Conservation (phyloP, 2,113 vertebrate species). For the Gambusia holbrooki region DNA sequence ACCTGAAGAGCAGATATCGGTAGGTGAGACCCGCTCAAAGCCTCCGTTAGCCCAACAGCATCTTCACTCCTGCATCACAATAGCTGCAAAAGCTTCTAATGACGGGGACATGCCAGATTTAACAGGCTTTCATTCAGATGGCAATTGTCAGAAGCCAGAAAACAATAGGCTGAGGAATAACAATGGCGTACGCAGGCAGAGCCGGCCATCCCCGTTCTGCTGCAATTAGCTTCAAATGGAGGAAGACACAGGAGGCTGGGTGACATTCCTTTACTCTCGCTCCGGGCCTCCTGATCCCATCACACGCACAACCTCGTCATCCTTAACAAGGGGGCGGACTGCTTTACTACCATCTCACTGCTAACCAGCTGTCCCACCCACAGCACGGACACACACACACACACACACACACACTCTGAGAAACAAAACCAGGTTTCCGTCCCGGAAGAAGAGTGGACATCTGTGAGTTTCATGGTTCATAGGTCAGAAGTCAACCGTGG, state of each 20-base stretch:
- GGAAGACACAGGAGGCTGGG: slow-evolving; percentile 44
- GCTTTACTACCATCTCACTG: slow-evolving; percentile 67
- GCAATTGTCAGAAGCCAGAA: slow-evolving; percentile 56
- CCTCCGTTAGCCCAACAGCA: slow-evolving; percentile 61
- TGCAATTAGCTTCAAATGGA: slow-evolving; percentile 78
- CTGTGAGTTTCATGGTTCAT: neutral
- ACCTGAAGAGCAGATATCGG: slow-evolving; percentile 9
- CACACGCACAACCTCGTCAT: slow-evolving; percentile 55
- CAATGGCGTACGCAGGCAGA: slow-evolving; percentile 72
- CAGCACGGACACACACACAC: slow-evolving; percentile 11
- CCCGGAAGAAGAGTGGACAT: neutral
- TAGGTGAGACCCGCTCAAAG: slow-evolving; percentile 21
- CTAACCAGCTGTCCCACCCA: slow-evolving; percentile 66
- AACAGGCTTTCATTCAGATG: slow-evolving; percentile 67
- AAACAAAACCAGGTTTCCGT: neutral
- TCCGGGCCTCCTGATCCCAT: slow-evolving; percentile 47
- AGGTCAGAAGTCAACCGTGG: neutral
- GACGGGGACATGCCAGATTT: slow-evolving; percentile 61
- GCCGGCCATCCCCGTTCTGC: slow-evolving; percentile 57
- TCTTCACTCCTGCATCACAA: slow-evolving; percentile 61
- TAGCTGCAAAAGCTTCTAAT: slow-evolving; percentile 67
- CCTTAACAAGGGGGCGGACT: slow-evolving; percentile 72
- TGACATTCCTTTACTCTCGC: slow-evolving; percentile 72
- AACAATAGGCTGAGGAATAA: slow-evolving; percentile 67
- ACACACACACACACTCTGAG: slow-evolving; percentile 1